Evolutionary conservation across 2,888 invertebrate genomes (phyloP), one percentile per base, ranked within the genome.

Genomic region (Petrolisthes cinctipes): DNA sequence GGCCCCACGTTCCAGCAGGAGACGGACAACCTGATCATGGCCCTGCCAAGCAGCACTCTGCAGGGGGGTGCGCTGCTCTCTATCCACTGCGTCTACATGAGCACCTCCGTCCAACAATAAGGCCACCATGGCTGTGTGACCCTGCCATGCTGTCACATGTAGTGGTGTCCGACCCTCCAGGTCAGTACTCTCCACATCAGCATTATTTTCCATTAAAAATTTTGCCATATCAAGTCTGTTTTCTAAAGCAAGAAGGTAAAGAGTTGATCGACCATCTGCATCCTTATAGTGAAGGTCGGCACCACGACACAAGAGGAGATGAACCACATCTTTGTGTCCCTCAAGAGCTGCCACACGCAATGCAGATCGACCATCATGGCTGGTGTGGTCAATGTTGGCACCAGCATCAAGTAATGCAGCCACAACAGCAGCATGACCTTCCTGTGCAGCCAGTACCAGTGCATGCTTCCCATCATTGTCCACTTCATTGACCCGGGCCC

Each of bases 41-140:
- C 98, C 98, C 92, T 98, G 97, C 98, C 98, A 98, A 83, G 98
- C 97, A 20, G 98, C 98, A 66, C 97, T 97, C 94, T 98, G 98
- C 90, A 98, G 93, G 0, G 98, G 97, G 0, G 98, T 97, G 89
- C 98, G 94, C 91, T 95, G 95, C 93, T 97, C 97, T 91, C 96
- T 94, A 93, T 98, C 98, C 91, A 96, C 95, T 0, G 97, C 97
- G 92, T 98, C 97, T 0, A 98, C 97, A 91, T 95, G 95, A 3
- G 98, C 97, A 84, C 95, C 95, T n/a, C 96, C 96, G 93, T 95
- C 94, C 82, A 98, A 94, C 54, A 98, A 94, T 57, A 97, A 93
- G 90, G 96, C 96, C 0, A 98, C 98, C 97, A 98, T 97, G 91
- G 98, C 97, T 0, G 95, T 95, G 92, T 99, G 98, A 0, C 98